These are phyloP conservation scores for Eupsilia transversa DNA, from an alignment of 2,888 invertebrate genomes.

Conservation along the genomic window DNA sequence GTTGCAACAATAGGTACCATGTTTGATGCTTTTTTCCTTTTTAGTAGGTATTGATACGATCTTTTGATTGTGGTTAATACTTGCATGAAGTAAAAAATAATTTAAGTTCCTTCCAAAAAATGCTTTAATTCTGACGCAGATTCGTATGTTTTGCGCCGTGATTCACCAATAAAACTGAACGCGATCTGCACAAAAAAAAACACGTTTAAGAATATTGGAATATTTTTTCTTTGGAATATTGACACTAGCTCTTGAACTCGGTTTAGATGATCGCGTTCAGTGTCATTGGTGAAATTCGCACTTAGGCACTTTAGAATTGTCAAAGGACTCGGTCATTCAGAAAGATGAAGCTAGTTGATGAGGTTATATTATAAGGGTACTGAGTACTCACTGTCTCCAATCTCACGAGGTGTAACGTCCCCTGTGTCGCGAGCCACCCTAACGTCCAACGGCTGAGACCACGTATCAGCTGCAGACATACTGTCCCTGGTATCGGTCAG, in stretches of 20 bases:
- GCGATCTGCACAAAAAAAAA: too few species aligned
- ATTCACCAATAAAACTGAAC: too few species aligned
- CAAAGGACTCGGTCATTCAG: too few species aligned
- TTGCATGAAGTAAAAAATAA: neutral
- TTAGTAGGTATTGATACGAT: neutral
- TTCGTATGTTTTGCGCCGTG: neutral
- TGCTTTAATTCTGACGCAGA: neutral
- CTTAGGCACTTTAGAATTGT: neutral
- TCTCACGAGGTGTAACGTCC: conserved; percentile 11
- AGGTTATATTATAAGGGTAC: neutral
- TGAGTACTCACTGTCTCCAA: conserved; percentile 54
- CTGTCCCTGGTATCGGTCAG: conserved; percentile 67
- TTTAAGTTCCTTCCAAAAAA: neutral
- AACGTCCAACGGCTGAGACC: conserved; percentile 70
- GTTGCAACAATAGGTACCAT: neutral
- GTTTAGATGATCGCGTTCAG: too few species aligned
- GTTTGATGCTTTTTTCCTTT: conserved; percentile 1
- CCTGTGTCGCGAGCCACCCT: conserved; percentile 54
- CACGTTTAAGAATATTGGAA: too few species aligned
- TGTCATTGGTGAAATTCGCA: too few species aligned
- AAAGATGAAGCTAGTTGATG: neutral
- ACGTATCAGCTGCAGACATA: conserved; percentile 69
- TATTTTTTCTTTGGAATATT: too few species aligned
- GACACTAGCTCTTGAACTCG: too few species aligned
- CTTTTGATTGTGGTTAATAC: neutral